Conservation (phyloP, 2,113 vertebrate species). For the Epinephelus cyanopodus region DNA sequence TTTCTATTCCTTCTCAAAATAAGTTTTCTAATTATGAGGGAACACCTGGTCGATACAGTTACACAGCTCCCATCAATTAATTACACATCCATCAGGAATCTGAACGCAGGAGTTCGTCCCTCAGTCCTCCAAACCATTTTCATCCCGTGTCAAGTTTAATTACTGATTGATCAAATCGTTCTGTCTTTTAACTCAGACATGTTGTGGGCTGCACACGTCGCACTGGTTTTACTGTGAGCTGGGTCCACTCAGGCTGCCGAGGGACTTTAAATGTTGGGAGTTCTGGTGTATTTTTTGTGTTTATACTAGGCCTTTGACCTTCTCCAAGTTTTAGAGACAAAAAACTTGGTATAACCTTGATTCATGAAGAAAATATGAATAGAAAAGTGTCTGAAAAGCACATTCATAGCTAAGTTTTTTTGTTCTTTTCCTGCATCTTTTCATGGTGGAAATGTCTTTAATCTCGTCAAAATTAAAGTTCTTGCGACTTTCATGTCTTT, state of each 20-base stretch:
- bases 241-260: not conserved
- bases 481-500: too few relatives aligned
- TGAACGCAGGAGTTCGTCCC: not conserved
- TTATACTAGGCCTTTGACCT: too few relatives aligned
- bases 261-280: not conserved
- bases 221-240: not conserved
- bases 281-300: too few relatives aligned
- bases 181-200: not conserved
- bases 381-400: too few relatives aligned
- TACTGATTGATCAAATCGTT: not conserved
- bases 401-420: too few relatives aligned
- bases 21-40: conserved; percentile 17
- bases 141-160: not conserved
- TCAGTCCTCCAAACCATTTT: not conserved
- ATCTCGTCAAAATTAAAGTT: too few relatives aligned
- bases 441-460: too few relatives aligned
- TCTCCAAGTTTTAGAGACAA: too few relatives aligned
- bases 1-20: conserved; percentile 34
- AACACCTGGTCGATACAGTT: conserved; percentile 18
- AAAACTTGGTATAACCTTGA: too few relatives aligned
- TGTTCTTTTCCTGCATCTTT: too few relatives aligned
- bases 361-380: too few relatives aligned
- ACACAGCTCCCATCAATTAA: conserved; percentile 8
- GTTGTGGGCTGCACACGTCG: not conserved
- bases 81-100: not conserved